Base-by-base conservation (phyloP, 2,888 invertebrate genomes). In the Loripinus fragilis region DNA sequence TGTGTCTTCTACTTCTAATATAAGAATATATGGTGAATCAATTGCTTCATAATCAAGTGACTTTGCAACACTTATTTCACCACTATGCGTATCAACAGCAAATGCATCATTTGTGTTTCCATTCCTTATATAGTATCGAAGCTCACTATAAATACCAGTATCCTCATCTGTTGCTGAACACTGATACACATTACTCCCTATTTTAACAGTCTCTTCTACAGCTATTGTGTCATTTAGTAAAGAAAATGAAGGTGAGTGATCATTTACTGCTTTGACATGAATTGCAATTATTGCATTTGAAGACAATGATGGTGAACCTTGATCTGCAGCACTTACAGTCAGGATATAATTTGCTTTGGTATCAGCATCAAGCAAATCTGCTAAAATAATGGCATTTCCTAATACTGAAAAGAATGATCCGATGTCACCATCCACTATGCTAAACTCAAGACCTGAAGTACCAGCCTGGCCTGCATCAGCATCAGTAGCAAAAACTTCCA, bases 41-140 rank as follows among this genome's bases (percentile, higher is more conserved):
- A 72, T 35, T 8, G 81, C 83, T 72, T 92, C 91, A 45, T 86
- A 89, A 78, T 92, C 91, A n/a, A 92, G 83, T 0, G 64, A 33
- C 17, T 85, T 84, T 60, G 83, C 81, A 2, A 89, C 87, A 5
- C 86, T 78, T 5, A 91, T 74, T 30, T 87, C 79, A 7, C 92
- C 91, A 33, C 83, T 83, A 52, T 65, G 83, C 1, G 81, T 55
- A 65, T 86, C 83, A 12, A 90, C 73, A 23, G 76, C 73, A 70
- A 88, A 89, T 0, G 83, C 84, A 30, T 71, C 71, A 33, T 69
- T 75, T 10, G 78, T 71, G n/a, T 74, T 76, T 10, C 80, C 81
- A 60, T 68, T 67, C 15, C 33, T 68, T 5, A 84, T 48, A 67
- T 76, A 78, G 71, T 80, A 86, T n/a, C 79, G 70, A 10, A 87